These are phyloP conservation scores for Oncorhynchus kisutch DNA, from an alignment of 2,113 vertebrate genomes.

Conservation along the genomic window DNA sequence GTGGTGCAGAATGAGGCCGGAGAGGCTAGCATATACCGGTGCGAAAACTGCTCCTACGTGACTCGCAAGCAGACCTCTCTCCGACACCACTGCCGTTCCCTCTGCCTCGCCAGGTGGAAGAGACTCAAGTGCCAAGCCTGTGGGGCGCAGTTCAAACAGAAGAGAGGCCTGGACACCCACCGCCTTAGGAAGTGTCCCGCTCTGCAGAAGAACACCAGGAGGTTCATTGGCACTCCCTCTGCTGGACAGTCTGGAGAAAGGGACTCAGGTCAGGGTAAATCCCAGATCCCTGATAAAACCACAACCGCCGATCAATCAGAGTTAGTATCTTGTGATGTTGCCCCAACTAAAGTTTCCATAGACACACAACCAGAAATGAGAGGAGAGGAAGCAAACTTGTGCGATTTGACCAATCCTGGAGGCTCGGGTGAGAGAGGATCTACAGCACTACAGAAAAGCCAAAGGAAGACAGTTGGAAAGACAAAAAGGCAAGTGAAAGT, in stretches of 20 bases:
- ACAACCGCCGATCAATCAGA: constrained; percentile 4
- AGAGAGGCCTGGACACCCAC: constrained; percentile 84
- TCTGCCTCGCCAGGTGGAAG: constrained; percentile 73
- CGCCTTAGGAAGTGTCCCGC: constrained; percentile 80
- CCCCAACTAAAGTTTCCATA: constrained; percentile 2
- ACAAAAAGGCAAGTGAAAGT: background rate
- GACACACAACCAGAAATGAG: constrained; percentile 1
- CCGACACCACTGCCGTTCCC: constrained; percentile 73
- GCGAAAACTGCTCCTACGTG: constrained; percentile 80
- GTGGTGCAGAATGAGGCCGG: constrained; percentile 77
- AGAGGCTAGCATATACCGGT: constrained; percentile 71
- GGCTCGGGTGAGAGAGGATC: background rate
- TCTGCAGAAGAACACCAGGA: constrained; percentile 68
- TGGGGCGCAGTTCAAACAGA: constrained; percentile 86
- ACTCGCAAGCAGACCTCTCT: constrained; percentile 80
- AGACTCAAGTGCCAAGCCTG: constrained; percentile 76
- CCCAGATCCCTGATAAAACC: background rate
- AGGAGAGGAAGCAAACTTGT: background rate
- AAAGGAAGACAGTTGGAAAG: constrained; percentile 1
- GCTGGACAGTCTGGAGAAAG: background rate
- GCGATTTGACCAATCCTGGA: background rate
- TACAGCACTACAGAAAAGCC: background rate
- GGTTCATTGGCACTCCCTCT: constrained; percentile 21
- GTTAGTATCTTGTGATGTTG: background rate
- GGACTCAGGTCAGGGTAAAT: background rate